Base-by-base conservation (phyloP, 1,140 invertebrate species). In the Theocolax elegans region DNA sequence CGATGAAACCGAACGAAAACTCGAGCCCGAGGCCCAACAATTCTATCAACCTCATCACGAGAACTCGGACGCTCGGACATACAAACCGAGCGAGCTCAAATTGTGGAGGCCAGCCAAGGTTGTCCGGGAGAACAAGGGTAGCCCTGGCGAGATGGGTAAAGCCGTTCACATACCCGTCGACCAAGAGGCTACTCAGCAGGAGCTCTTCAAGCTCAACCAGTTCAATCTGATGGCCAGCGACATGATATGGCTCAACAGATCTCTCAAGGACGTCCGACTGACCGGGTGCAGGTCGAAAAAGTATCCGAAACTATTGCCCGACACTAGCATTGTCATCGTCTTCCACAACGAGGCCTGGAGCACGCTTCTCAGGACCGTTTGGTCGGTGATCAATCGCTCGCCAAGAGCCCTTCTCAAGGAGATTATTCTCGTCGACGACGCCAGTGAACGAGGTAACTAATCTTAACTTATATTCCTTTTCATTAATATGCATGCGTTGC, bases 311-410 rank as follows among this genome's bases (percentile, higher is more conserved):
- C 87, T 92, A 70, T 86, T 97, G 77, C 95, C 95, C 6, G 91
- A 93, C 27, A 97, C 96, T 17, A 95, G 93, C 79, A 94, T 98
- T 76, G 95, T 98, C 17, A 97, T 98, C 75, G 97, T 98, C 40
- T 98, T 98, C 86, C 97, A 99, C 85, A 99, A 99, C 83, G 97
- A 98, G 85, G 97, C 97, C 0, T 98, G 96, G 96, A 93, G 94
- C n/a, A 99, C 97, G 0, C 86, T 99, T 3, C 87, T 98, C 27
- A 88, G 97, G 53, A 98, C 96, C 1, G 93, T 98, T n/a, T 96
- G 96, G 93, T 97, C 95, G 80, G 96, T 96, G 19, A 98, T 98
- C 67, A 96, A 97, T 84, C 88, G 96, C 25, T 98, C 96, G 6
- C 97, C 96, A 0, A 86, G 88, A 60, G 87, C 92, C 0, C 83